Evolutionary conservation across 2,888 invertebrate genomes (phyloP).

Genomic region (Falcaria lacertinaria): DNA sequence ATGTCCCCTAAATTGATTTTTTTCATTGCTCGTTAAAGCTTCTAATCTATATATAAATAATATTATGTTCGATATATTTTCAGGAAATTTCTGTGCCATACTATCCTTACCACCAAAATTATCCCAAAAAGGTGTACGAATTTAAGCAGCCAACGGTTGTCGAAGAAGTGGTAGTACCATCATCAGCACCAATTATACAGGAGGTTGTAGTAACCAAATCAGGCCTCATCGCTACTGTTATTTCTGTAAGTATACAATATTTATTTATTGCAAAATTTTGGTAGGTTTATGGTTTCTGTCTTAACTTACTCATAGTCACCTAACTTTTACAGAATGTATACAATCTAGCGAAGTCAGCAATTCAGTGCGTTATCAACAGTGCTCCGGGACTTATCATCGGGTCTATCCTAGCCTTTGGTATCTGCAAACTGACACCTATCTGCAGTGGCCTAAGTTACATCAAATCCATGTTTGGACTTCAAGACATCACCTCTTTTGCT

Average conservation of each 20-base stretch:
- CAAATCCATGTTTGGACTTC: conserved; percentile 29
- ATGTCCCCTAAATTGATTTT: too few species aligned
- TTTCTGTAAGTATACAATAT: conserved; percentile 18
- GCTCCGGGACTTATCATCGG: conserved; percentile 29
- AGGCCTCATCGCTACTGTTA: conserved; percentile 11
- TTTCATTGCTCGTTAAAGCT: too few species aligned
- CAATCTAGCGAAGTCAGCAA: conserved; percentile 17
- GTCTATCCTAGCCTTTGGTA: conserved; percentile 57
- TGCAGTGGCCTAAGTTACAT: conserved; percentile 69
- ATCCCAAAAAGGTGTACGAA: background rate
- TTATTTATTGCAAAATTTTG: background rate
- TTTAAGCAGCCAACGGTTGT: background rate
- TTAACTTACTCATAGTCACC: too few species aligned
- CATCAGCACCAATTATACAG: conserved; percentile 6
- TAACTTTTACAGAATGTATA: conserved; percentile 26
- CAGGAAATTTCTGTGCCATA: conserved; percentile 19
- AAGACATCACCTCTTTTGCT: conserved; percentile 63
- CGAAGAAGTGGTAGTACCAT: background rate
- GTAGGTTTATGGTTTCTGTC: too few species aligned
- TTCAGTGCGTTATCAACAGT: conserved; percentile 22
- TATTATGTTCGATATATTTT: conserved; percentile 6
- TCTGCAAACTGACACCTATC: conserved; percentile 78
- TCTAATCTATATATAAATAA: too few species aligned
- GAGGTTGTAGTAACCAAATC: conserved; percentile 11
- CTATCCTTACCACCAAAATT: background rate